These are phyloP conservation scores for Dasyurus viverrinus DNA, from an alignment of 2,113 vertebrate genomes.

Conservation along the genomic window DNA sequence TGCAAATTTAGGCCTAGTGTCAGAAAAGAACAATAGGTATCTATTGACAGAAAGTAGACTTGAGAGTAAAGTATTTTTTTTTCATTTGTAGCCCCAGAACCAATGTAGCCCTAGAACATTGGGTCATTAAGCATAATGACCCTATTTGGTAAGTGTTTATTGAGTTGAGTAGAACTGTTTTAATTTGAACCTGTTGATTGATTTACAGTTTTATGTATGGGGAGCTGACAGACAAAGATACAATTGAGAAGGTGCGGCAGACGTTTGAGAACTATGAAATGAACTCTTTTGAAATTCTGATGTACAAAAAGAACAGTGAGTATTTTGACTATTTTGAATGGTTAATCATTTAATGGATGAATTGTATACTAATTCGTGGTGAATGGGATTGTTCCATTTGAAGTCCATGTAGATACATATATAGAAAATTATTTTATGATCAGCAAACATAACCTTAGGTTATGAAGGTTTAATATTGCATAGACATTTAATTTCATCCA, in stretches of 20 bases:
- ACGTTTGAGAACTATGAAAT: conserved; percentile 97
- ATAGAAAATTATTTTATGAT: neutral
- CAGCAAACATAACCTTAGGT: neutral
- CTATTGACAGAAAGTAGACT: neutral
- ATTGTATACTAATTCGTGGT: neutral
- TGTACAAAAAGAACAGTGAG: conserved; percentile 99
- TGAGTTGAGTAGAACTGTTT: neutral
- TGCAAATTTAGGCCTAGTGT: neutral
- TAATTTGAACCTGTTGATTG: conserved; percentile 69
- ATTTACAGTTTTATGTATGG: conserved; percentile 96
- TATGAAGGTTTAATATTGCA: neutral
- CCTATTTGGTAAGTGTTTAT: neutral
- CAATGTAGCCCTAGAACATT: neutral
- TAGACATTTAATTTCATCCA: neutral
- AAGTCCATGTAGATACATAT: neutral
- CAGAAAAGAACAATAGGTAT: neutral
- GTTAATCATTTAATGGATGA: neutral
- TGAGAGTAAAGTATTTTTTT: neutral
- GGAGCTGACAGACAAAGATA: conserved; percentile 96
- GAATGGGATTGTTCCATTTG: neutral
- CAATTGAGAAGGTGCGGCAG: conserved; percentile 91
- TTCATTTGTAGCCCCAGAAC: neutral
- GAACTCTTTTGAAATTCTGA: conserved; percentile 97
- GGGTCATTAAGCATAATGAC: neutral
- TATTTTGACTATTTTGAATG: conserved; percentile 64